Evolutionary conservation across 2,113 vertebrate species (phyloP), one percentile per base, ranked within the genome.

Genomic region (Verasper variegatus): DNA sequence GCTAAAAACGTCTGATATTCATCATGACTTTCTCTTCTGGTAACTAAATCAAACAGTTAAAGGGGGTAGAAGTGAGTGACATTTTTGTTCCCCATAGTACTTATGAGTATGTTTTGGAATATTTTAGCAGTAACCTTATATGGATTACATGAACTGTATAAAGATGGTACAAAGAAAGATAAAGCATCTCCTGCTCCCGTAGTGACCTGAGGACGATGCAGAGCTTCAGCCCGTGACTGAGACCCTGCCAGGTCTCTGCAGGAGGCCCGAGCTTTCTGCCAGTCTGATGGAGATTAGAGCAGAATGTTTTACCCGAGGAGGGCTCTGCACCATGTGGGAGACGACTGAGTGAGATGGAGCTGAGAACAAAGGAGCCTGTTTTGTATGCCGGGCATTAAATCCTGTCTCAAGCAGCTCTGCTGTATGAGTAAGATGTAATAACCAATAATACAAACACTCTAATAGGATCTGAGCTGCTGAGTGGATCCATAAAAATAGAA

Each of bases 381-480:
- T 47, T 76, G 21, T 78, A 58, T 49, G 20, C 26, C n/a, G 13
- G n/a, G 70, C 35, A 40, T 40, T 58, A 74, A 80, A 64, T 51
- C 59, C 51, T 0, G 40, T 23, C n/a, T n/a, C 55, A 49, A 65
- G 59, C 21, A 42, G 56, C 78, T 82, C 62, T 68, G 67, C 0
- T 27, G 78, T 2, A 0, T 8, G 23, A 47, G 10, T 65, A 60
- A 35, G 68, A 75, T 82, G 83, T 82, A 79, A 80, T 76, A 74
- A 72, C 62, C 71, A 66, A 74, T 84, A 81, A 81, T 51, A 18
- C 47, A 51, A 51, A 18, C 17, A 17, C 74, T 63, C 69, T 90
- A 93, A 92, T 86, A 86, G 86, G 89, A 92, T 90, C 84, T 75
- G 72, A n/a, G 70, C 61, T 40, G 68, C 61, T 78, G 71, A 51